Percentiles rank a stretch among this genome's conserved stretches.
phyloP scores from a whole-genome alignment of 92 coral and sea anemone genomes.

The Epizoanthus rinbou region DNA sequence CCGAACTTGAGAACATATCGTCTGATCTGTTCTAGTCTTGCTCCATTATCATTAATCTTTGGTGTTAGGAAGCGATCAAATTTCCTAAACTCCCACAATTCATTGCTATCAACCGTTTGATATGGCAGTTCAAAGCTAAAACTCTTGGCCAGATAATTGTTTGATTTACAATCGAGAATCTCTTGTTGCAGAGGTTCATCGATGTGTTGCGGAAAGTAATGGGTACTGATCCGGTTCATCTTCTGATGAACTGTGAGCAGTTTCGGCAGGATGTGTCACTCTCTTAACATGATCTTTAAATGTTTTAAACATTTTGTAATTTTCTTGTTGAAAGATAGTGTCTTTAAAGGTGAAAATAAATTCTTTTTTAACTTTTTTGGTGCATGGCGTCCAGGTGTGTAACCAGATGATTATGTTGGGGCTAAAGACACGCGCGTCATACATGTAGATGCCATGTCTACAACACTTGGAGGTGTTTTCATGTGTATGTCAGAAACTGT shows the following conservation, averaged over 20 bases:
- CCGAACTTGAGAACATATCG: slow-evolving; percentile 39
- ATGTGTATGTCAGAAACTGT: background rate
- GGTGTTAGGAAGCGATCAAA: slow-evolving; percentile 39
- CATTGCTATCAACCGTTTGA: slow-evolving; percentile 40
- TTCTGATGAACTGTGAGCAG: slow-evolving; percentile 5
- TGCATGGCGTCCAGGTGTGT: slow-evolving; percentile 39
- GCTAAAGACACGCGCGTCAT: background rate
- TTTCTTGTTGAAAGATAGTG: background rate
- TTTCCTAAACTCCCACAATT: slow-evolving; percentile 46
- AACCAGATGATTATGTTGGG: background rate
- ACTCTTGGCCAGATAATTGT: background rate
- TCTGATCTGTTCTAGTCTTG: slow-evolving; percentile 37
- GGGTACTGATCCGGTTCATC: background rate
- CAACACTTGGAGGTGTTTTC: slow-evolving; percentile 1
- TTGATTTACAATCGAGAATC: slow-evolving; percentile 1
- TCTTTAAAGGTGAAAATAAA: background rate
- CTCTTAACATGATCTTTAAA: slow-evolving; percentile 36
- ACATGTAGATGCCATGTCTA: background rate
- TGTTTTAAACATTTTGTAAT: slow-evolving; percentile 23
- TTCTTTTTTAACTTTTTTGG: slow-evolving; percentile 37
- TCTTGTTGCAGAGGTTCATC: background rate
- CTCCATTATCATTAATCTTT: slow-evolving; percentile 36
- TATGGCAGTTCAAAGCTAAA: background rate
- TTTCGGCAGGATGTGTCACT: slow-evolving; percentile 5
- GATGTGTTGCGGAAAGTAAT: background rate